Percentiles rank a stretch among this genome's conserved stretches.
These are phyloP conservation scores for Urocitellus parryii DNA, from an alignment of 2,113 vertebrate species.

Conservation along the genomic window DNA sequence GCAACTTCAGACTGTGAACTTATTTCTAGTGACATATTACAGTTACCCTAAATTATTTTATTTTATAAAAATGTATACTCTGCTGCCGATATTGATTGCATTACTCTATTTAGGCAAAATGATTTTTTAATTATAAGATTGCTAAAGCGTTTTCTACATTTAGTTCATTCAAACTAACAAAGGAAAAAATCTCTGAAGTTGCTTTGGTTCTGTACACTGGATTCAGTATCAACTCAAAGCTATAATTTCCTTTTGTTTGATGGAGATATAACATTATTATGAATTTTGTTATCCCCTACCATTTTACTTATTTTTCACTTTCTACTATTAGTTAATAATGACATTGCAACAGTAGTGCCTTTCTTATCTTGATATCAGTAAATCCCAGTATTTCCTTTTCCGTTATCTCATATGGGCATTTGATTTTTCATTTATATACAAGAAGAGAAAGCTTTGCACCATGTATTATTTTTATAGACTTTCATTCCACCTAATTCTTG, in stretches of 20 bases:
- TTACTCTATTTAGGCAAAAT: constrained; percentile 74
- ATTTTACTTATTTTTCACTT: constrained; percentile 49
- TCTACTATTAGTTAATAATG: constrained; percentile 9
- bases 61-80: constrained; percentile 79
- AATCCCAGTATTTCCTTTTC: constrained; percentile 63
- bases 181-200: constrained; percentile 64
- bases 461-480: constrained; percentile 84
- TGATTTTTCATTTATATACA: constrained; percentile 62
- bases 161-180: constrained; percentile 78
- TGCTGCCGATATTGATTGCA: constrained; percentile 77
- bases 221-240: constrained; percentile 59
- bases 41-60: constrained; percentile 75
- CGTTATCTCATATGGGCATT: constrained; percentile 36
- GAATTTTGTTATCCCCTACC: constrained; percentile 41
- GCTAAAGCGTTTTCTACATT: constrained; percentile 67
- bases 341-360: neutral
- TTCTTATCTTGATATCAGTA: constrained; percentile 43
- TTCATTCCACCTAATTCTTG: constrained; percentile 80
- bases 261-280: neutral
- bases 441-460: constrained; percentile 78
- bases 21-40: constrained; percentile 70
- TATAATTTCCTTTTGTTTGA: constrained; percentile 41
- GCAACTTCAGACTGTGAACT: constrained; percentile 74
- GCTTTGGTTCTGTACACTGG: constrained; percentile 69
- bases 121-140: constrained; percentile 76